phyloP scores from a whole-genome alignment of 2,113 vertebrate species.

The Ptilonorhynchus violaceus region DNA sequence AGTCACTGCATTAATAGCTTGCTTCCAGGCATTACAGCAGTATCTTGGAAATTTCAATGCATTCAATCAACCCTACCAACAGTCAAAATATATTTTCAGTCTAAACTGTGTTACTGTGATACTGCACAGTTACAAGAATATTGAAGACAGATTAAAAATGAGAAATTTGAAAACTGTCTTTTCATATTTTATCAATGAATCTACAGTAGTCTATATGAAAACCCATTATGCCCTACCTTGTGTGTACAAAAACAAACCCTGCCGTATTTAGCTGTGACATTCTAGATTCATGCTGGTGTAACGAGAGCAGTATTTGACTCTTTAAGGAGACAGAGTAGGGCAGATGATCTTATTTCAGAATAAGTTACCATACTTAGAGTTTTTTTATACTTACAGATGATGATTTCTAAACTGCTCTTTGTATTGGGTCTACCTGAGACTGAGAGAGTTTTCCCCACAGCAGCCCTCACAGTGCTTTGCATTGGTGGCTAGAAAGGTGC shows the following conservation, averaged over 20 bases:
- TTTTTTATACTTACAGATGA: background rate
- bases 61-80: background rate
- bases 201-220: background rate
- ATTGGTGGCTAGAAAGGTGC: background rate
- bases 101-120: background rate
- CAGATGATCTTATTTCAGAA: background rate
- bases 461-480: background rate
- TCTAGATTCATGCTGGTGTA: background rate
- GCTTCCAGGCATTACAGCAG: background rate
- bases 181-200: background rate
- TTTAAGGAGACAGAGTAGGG: background rate
- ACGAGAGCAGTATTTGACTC: background rate
- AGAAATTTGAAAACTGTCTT: background rate
- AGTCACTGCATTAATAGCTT: background rate
- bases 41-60: background rate
- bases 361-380: rapidly evolving
- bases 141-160: background rate
- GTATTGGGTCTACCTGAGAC: background rate
- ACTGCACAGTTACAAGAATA: background rate
- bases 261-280: background rate
- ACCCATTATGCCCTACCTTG: background rate
- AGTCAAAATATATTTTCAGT: background rate
- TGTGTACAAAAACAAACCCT: background rate
- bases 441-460: background rate
- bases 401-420: background rate